A percentile compares a stretch with the other conserved stretches of the same genome.
phyloP scores from a whole-genome alignment of 1,140 invertebrate genomes.

The Carposina sasakii region DNA sequence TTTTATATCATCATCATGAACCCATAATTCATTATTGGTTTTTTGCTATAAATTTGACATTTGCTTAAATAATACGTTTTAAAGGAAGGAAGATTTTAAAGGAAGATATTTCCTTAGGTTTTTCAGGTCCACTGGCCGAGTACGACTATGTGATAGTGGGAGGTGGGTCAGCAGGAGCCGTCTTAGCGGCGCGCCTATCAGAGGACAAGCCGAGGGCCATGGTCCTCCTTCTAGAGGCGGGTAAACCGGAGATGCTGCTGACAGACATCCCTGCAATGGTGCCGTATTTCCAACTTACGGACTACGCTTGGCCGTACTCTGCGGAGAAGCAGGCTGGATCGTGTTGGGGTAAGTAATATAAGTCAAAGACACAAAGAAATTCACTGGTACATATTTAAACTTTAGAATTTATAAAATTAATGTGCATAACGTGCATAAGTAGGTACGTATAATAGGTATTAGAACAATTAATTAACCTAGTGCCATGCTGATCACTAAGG shows the following conservation, averaged over 20 bases:
- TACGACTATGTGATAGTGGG: slow-evolving; percentile 91
- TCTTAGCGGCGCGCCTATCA: slow-evolving; percentile 88
- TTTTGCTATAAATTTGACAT: no score
- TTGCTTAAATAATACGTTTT: no score
- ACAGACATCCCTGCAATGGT: slow-evolving; percentile 83
- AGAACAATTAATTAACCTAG: no score
- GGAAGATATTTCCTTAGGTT: not conserved
- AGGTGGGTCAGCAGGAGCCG: slow-evolving; percentile 90
- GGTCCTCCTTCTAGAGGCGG: slow-evolving; percentile 86
- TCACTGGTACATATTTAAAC: no score
- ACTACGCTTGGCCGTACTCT: slow-evolving; percentile 93
- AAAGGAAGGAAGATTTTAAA: no score
- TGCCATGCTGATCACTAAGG: no score
- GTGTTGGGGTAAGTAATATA: slow-evolving; percentile 50
- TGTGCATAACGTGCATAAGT: no score
- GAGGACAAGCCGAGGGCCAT: slow-evolving; percentile 81
- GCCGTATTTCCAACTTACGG: slow-evolving; percentile 81
- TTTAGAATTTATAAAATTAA: no score
- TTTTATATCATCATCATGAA: no score
- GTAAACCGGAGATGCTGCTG: slow-evolving; percentile 85
- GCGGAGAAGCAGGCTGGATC: slow-evolving; percentile 78
- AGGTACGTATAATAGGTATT: no score
- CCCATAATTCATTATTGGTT: no score
- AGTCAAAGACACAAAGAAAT: no score
- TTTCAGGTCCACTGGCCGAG: slow-evolving; percentile 56